Evolutionary conservation across 2,888 invertebrate species (phyloP), one percentile per base, ranked within the genome.

Genomic region (Aphelenchoides bicaudatus): DNA sequence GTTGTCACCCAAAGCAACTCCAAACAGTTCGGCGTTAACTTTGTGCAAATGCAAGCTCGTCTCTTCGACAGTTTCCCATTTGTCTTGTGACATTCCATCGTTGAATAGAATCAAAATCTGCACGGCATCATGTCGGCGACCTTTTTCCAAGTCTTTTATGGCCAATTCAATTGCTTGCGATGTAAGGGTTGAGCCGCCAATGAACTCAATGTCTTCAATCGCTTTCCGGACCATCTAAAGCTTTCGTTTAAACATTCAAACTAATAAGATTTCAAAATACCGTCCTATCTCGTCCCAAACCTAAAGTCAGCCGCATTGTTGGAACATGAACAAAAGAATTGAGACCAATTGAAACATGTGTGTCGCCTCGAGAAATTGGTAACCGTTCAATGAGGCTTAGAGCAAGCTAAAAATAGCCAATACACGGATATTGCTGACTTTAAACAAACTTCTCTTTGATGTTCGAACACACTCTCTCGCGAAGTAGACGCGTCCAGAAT

Each of bases 401-500:
- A n/a, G n/a, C n/a, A n/a, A n/a, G n/a, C n/a, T n/a, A n/a, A n/a
- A n/a, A n/a, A n/a, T n/a, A n/a, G n/a, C n/a, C n/a, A n/a, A n/a
- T n/a, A n/a, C n/a, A n/a, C n/a, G n/a, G n/a, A n/a, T n/a, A n/a
- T n/a, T n/a, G n/a, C n/a, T n/a, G n/a, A n/a, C n/a, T n/a, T n/a
- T n/a, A n/a, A n/a, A n/a, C n/a, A n/a, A 16, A 74, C 28, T 28
- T 74, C 72, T n/a, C 74, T 43, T 54, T 74, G 75, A 30, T 66
- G 67, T 54, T 76, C 74, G 58, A 74, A 74, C 1, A 74, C 73
- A 5, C 59, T 65, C 48, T 73, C 66, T 19, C 73, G 54, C 0
- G 71, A 72, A 4, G 71, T 60, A 0, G 73, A 73, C 3, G 74
- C 73, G 53, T 73, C 73, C 43, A 73, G 47, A 23, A 73, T 68